These are phyloP conservation scores for Chrysina gloriosa DNA, from an alignment of 2,888 invertebrate genomes.

Conservation along the genomic window DNA sequence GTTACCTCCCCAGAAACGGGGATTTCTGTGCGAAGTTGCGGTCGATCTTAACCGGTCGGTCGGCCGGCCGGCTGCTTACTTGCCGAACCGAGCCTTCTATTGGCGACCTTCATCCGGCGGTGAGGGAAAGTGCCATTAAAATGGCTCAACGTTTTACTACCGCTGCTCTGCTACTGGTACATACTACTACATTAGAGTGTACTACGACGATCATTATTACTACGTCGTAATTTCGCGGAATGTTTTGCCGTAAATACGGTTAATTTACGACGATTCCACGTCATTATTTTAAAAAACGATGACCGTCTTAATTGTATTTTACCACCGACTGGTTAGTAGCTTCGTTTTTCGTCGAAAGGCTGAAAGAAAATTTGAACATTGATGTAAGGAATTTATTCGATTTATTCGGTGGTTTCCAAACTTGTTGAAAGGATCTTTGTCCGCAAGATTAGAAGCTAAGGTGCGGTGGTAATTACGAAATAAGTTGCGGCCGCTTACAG, in stretches of 20 bases:
- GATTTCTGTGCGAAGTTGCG: not conserved
- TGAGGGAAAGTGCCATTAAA: slow-evolving; percentile 11
- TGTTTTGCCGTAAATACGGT: not conserved
- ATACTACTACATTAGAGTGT: not conserved
- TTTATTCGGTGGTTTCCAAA: too few species aligned
- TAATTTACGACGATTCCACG: not conserved
- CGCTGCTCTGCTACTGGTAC: not conserved
- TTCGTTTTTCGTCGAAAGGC: too few species aligned
- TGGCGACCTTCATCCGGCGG: slow-evolving; percentile 1
- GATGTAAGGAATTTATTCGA: too few species aligned
- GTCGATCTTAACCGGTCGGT: not conserved
- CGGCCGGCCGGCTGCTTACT: not conserved
- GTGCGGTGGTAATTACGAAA: too few species aligned
- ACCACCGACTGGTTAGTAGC: too few species aligned
- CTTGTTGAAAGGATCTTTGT: too few species aligned
- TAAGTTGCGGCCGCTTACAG: too few species aligned
- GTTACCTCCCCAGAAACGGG: not conserved
- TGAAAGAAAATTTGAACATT: too few species aligned
- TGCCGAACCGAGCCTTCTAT: too few species aligned
- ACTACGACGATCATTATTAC: not conserved
- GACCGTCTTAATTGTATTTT: too few species aligned
- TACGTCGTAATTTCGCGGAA: not conserved
- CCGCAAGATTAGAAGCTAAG: too few species aligned
- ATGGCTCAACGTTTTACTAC: slow-evolving; percentile 1
- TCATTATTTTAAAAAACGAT: too few species aligned